A percentile compares a stretch with the other conserved stretches of the same genome.
Evolutionary conservation across 2,113 vertebrate species (phyloP).

Genomic region (Phrynocephalus versicolor): DNA sequence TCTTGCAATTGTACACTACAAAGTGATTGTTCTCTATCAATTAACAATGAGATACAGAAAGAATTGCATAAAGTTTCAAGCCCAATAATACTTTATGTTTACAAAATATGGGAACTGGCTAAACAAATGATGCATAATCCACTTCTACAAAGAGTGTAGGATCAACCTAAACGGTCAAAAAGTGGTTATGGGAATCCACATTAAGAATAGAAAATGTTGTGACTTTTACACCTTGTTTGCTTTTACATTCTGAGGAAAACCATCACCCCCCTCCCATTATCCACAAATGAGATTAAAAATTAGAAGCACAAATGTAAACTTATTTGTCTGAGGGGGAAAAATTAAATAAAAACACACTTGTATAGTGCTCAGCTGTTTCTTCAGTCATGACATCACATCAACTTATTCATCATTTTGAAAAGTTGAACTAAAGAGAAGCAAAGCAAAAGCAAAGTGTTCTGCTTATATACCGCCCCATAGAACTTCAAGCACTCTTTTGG

Average conservation of each 20-base stretch:
- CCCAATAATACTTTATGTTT: not conserved
- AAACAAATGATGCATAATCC: not conserved
- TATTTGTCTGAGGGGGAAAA: too few species aligned
- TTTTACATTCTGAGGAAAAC: not conserved
- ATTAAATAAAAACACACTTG: too few species aligned
- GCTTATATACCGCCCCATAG: too few species aligned
- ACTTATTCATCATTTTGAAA: too few species aligned
- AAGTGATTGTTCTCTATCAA: not conserved
- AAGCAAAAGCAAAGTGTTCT: too few species aligned
- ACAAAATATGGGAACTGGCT: not conserved
- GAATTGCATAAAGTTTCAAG: not conserved
- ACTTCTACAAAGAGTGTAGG: not conserved
- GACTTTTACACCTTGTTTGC: slow-evolving; percentile 17
- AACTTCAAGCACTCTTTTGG: too few species aligned
- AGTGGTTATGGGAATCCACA: not conserved
- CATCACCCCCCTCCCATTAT: too few species aligned
- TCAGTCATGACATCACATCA: too few species aligned
- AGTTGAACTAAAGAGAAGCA: too few species aligned
- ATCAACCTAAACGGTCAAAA: not conserved
- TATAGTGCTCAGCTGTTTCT: too few species aligned
- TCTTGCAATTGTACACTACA: not conserved
- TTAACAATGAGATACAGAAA: not conserved
- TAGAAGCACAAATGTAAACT: too few species aligned
- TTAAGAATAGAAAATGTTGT: not conserved
- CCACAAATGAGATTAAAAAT: too few species aligned